These are phyloP conservation scores for Metopia argyrocephala DNA, from an alignment of 2,888 invertebrate species.

Conservation along the genomic window DNA sequence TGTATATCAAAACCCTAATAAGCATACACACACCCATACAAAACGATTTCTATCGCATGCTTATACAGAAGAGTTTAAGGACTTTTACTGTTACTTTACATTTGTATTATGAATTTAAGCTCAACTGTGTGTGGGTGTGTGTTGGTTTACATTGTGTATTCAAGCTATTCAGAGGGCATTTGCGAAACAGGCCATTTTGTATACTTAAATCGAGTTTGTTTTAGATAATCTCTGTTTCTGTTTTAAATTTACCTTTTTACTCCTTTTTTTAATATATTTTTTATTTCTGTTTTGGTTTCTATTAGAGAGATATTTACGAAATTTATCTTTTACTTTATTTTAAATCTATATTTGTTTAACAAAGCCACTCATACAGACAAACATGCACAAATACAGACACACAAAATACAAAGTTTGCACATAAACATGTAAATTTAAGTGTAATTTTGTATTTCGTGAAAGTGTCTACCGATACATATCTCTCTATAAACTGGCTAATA, in stretches of 20 bases:
- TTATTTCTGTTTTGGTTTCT: background rate
- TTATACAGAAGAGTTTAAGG: too few species aligned
- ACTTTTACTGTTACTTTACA: too few species aligned
- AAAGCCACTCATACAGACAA: background rate
- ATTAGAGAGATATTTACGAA: background rate
- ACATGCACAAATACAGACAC: background rate
- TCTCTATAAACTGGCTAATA: background rate
- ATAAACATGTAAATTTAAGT: background rate
- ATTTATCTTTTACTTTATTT: constrained; percentile 37
- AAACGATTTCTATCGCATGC: too few species aligned
- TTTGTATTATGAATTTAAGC: background rate
- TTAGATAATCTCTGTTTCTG: constrained; percentile 40
- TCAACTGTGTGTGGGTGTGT: background rate
- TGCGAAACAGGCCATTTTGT: constrained; percentile 31
- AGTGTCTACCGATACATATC: background rate
- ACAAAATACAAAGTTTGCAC: too few species aligned
- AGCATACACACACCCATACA: too few species aligned
- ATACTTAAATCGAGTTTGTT: constrained; percentile 32
- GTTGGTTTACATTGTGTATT: background rate
- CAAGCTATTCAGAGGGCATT: constrained; percentile 18
- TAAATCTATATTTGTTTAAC: background rate
- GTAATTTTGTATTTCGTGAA: background rate
- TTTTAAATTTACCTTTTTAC: constrained; percentile 23
- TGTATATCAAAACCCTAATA: too few species aligned
- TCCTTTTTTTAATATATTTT: too few species aligned